A percentile compares a stretch with the other conserved stretches of the same genome.
These are phyloP conservation scores for Eurystomus gularis DNA, from an alignment of 2,113 vertebrate species.

Conservation along the genomic window DNA sequence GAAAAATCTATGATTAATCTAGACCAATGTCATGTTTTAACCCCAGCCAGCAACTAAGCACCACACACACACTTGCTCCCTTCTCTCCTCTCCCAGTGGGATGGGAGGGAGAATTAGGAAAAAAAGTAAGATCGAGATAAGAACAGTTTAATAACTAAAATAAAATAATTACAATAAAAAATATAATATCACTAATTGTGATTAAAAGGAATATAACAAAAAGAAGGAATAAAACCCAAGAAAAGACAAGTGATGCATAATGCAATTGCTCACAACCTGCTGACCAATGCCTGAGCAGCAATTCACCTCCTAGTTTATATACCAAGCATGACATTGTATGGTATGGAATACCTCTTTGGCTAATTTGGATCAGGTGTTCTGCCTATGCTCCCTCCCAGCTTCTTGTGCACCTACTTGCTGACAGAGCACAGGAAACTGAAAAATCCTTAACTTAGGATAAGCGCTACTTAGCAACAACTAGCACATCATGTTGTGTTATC, in stretches of 20 bases:
- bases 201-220: background rate
- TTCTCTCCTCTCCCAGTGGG: background rate
- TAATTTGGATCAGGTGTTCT: background rate
- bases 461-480: background rate
- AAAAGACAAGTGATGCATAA: background rate
- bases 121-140: background rate
- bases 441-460: background rate
- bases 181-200: background rate
- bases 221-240: background rate
- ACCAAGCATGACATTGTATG: background rate
- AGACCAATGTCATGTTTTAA: background rate
- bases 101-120: background rate
- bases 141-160: background rate
- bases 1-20: background rate
- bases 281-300: background rate
- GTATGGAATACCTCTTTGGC: background rate
- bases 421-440: background rate
- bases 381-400: background rate
- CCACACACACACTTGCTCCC: background rate
- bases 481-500: too few species aligned
- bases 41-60: background rate
- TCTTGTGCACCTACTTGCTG: background rate
- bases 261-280: background rate
- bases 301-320: background rate
- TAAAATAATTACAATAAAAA: background rate